phyloP scores from a whole-genome alignment of 92 coral and sea anemone species.

The Parazoanthus atlanticus region DNA sequence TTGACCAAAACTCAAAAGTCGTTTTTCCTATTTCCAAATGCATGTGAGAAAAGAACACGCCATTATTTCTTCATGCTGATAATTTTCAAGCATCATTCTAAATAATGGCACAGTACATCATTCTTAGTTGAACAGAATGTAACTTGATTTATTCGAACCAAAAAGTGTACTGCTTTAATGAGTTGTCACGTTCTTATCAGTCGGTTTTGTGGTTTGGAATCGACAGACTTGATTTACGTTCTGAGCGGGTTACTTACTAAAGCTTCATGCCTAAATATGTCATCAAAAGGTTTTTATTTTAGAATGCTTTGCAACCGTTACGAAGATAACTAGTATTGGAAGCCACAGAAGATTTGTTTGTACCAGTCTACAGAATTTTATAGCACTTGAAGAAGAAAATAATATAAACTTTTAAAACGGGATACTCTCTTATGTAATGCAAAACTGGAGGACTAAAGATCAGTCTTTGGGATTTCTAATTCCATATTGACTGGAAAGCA shows the following conservation, averaged over 20 bases:
- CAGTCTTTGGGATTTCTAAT: too few species aligned
- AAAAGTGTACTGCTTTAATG: not conserved
- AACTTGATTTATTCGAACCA: not conserved
- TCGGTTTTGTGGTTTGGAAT: constrained; percentile 27
- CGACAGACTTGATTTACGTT: not conserved
- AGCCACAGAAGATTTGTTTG: not conserved
- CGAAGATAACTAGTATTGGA: not conserved
- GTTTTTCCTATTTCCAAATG: not conserved
- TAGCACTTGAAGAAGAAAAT: not conserved
- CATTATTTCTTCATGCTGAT: not conserved
- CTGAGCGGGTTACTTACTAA: not conserved
- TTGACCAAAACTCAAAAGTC: not conserved
- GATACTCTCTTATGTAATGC: not conserved
- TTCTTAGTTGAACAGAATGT: not conserved
- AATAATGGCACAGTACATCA: not conserved
- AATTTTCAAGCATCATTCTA: not conserved
- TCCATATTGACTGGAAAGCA: too few species aligned
- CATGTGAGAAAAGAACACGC: not conserved
- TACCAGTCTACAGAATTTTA: not conserved
- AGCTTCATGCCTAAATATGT: not conserved
- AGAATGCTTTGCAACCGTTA: not conserved
- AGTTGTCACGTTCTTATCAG: constrained; percentile 10
- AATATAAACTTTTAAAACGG: not conserved
- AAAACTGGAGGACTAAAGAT: not conserved
- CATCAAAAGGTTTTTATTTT: not conserved